phyloP scores from a whole-genome alignment of 2,888 invertebrate species.

The Oligia latruncula region DNA sequence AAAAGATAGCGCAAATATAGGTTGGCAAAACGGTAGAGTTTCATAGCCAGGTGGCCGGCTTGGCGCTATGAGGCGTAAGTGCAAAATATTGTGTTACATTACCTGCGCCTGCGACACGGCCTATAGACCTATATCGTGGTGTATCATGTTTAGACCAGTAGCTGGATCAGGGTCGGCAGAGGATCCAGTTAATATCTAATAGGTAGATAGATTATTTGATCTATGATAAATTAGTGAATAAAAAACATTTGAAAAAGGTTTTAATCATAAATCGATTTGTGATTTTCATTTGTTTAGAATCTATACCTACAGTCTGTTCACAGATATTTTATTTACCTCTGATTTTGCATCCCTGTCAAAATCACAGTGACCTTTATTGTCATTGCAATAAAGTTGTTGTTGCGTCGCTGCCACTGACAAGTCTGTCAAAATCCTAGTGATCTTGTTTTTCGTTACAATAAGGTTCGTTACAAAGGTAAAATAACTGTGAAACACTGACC shows the following conservation, averaged over 20 bases:
- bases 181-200: slow-evolving; percentile 4
- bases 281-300: neutral
- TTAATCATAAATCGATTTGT: neutral
- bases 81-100: slow-evolving; percentile 64
- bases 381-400: too few relatives aligned
- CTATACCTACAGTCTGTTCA: too few relatives aligned
- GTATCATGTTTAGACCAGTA: slow-evolving; percentile 55
- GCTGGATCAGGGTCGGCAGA: slow-evolving; percentile 24
- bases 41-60: slow-evolving; percentile 61
- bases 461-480: too few relatives aligned
- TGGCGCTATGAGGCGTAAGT: slow-evolving; percentile 41
- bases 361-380: too few relatives aligned
- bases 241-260: neutral
- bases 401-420: too few relatives aligned
- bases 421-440: too few relatives aligned
- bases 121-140: slow-evolving; percentile 60
- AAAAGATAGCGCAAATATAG: slow-evolving; percentile 66
- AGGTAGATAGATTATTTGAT: neutral
- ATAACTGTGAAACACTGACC: too few relatives aligned
- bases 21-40: slow-evolving; percentile 55
- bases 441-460: too few relatives aligned
- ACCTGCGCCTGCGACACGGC: slow-evolving; percentile 52
- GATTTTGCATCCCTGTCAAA: too few relatives aligned
- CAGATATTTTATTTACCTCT: too few relatives aligned
- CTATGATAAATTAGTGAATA: neutral